Evolutionary conservation across 2,113 vertebrate genomes (phyloP).

Genomic region (Kryptolebias marmoratus): DNA sequence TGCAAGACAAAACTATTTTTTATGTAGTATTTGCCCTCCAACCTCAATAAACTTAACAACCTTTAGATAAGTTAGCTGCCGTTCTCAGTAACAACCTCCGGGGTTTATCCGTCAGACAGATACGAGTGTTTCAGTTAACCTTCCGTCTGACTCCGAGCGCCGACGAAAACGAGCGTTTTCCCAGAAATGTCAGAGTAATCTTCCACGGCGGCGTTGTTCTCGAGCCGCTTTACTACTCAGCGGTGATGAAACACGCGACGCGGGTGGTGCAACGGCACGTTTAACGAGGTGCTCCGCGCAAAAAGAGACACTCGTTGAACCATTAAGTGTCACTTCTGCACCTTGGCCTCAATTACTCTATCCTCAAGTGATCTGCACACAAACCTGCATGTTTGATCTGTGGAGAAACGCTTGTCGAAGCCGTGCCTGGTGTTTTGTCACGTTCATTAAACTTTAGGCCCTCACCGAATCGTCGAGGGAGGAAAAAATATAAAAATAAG

Average conservation of each 20-base stretch:
- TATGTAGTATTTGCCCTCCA: neutral
- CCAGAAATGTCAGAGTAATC: neutral
- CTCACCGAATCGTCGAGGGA: neutral
- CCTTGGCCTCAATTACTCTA: neutral
- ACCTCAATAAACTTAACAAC: neutral
- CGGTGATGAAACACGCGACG: neutral
- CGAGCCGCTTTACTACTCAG: neutral
- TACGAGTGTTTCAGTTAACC: neutral
- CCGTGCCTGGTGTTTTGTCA: neutral
- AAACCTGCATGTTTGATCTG: neutral
- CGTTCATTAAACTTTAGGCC: conserved; percentile 1
- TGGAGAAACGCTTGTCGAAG: neutral
- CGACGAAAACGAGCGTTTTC: neutral
- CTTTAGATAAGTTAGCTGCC: neutral
- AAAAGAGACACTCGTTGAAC: neutral
- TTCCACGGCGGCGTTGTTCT: neutral
- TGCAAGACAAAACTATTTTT: neutral
- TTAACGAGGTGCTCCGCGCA: neutral
- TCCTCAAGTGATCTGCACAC: neutral
- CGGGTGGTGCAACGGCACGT: neutral
- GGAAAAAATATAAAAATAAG: neutral
- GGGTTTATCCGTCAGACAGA: neutral
- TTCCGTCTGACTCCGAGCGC: neutral
- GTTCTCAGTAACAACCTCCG: neutral
- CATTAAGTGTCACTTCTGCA: neutral